A percentile compares a stretch with the other conserved stretches of the same genome.
Conservation (phyloP, 2,888 invertebrate species). For the Macaria liturata region DNA sequence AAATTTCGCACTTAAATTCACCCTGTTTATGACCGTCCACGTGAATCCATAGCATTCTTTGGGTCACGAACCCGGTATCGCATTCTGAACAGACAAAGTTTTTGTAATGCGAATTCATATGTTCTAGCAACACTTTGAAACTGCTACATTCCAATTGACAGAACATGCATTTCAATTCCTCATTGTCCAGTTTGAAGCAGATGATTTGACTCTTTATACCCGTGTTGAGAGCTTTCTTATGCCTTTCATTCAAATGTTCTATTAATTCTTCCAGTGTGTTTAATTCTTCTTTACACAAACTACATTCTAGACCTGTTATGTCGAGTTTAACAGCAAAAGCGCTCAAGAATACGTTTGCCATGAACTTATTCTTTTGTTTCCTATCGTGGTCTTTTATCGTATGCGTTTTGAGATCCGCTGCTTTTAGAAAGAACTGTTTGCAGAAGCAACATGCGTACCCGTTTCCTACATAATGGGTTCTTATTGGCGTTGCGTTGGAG, state of each 20-base stretch:
- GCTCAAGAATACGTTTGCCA: constrained; percentile 20
- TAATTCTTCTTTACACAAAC: constrained; percentile 43
- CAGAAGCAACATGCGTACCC: constrained; percentile 59
- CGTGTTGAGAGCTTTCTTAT: constrained; percentile 43
- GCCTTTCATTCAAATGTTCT: constrained; percentile 44
- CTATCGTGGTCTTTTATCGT: constrained; percentile 38
- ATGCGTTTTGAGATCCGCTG: constrained; percentile 53
- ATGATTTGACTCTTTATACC: constrained; percentile 48
- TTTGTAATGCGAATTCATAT: constrained; percentile 56
- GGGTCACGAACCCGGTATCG: constrained; percentile 51
- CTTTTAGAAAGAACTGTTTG: constrained; percentile 41
- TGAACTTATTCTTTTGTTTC: constrained; percentile 21
- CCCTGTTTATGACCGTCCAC: constrained; percentile 54
- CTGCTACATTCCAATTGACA: constrained; percentile 46
- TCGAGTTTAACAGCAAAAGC: constrained; percentile 54
- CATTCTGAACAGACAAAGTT: constrained; percentile 55
- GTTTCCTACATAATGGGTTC: constrained; percentile 38
- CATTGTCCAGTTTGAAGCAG: constrained; percentile 52
- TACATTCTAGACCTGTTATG: constrained; percentile 56
- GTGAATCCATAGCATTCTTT: constrained; percentile 48
- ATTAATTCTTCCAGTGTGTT: constrained; percentile 40
- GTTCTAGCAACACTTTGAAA: constrained; percentile 53
- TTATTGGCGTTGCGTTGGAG: constrained; percentile 53
- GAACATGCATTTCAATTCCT: constrained; percentile 45
- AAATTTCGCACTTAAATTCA: constrained; percentile 57